phyloP scores from a whole-genome alignment of 2,113 vertebrate genomes.

The Leptodactylus fuscus region DNA sequence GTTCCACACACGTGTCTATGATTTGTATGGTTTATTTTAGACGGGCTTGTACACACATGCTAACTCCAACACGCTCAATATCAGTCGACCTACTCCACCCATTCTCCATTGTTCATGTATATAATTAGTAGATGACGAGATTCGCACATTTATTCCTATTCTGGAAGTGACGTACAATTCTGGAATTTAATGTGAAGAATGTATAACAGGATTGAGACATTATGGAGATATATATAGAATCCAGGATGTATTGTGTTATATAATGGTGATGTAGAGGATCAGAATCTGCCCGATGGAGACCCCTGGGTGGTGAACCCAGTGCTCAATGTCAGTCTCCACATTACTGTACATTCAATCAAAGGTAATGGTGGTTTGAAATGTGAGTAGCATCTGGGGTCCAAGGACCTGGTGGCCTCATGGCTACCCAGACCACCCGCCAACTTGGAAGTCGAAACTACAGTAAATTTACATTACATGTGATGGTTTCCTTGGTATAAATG shows the following conservation, averaged over 20 bases:
- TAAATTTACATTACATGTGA: no score
- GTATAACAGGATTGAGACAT: neutral
- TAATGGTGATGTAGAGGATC: neutral
- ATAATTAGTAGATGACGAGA: neutral
- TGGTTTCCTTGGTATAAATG: no score
- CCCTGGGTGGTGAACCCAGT: neutral
- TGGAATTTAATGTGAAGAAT: neutral
- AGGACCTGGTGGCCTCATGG: no score
- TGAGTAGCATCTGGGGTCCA: no score
- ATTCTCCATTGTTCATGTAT: neutral
- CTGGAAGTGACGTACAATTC: neutral
- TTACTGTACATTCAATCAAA: no score
- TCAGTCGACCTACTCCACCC: neutral
- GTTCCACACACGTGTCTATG: neutral
- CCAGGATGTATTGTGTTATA: neutral
- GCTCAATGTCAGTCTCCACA: neutral
- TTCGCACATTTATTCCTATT: neutral
- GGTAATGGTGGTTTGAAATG: no score
- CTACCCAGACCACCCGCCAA: no score
- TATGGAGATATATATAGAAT: neutral
- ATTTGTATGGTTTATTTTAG: neutral
- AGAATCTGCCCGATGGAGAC: neutral
- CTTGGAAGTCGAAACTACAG: no score
- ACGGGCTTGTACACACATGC: neutral
- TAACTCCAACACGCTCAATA: neutral